phyloP scores from a whole-genome alignment of 2,797 vertebrate species.

The Yasuhikotakia modesta region DNA sequence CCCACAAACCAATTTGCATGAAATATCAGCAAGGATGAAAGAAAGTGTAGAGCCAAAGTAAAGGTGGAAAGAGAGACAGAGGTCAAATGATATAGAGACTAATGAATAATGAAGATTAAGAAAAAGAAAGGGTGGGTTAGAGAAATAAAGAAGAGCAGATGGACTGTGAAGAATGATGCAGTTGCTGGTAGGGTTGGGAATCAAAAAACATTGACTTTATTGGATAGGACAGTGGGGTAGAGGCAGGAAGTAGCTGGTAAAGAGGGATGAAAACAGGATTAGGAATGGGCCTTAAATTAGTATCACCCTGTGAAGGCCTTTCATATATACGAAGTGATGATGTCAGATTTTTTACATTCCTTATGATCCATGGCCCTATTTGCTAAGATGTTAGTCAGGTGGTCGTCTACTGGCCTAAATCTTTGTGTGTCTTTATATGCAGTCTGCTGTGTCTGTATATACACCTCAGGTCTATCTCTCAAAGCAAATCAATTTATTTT shows the following conservation, averaged over 20 bases:
- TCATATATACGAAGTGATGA: no score
- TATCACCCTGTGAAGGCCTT: no score
- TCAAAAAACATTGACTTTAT: not conserved
- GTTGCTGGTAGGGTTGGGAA: not conserved
- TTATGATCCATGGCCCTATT: not conserved
- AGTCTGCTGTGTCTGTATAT: not conserved
- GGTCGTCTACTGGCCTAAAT: not conserved
- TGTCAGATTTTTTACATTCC: not conserved
- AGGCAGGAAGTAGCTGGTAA: not conserved
- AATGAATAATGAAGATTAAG: not conserved
- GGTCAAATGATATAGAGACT: not conserved
- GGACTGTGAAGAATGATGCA: not conserved
- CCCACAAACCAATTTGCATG: constrained; percentile 57
- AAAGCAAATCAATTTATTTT: not conserved
- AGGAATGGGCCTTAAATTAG: not conserved
- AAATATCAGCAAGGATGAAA: constrained; percentile 38
- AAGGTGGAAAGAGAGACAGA: not conserved
- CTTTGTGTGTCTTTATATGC: no score
- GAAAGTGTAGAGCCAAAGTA: not conserved
- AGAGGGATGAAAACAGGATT: not conserved
- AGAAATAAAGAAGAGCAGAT: not conserved
- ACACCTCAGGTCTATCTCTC: not conserved
- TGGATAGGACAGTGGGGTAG: not conserved
- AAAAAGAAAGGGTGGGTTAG: not conserved
- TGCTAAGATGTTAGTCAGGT: not conserved